These are phyloP conservation scores for Gnathonemus echidnorhynchus DNA, from an alignment of 2,113 vertebrate genomes.

Conservation along the genomic window DNA sequence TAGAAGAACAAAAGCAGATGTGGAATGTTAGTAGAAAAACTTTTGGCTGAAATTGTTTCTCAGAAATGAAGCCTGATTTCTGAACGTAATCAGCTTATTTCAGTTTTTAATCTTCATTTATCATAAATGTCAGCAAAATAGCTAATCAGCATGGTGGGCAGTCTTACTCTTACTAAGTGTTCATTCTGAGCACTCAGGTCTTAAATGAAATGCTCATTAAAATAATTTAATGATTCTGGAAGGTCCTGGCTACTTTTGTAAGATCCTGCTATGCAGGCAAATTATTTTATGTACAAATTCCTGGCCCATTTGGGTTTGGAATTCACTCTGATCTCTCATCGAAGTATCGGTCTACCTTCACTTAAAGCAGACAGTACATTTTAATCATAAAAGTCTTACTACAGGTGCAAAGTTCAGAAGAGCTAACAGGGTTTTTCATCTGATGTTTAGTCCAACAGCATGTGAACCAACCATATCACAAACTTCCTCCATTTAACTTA, in stretches of 20 bases:
- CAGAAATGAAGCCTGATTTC: background rate
- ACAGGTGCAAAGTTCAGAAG: background rate
- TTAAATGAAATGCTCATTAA: background rate
- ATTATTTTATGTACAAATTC: background rate
- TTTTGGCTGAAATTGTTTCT: background rate
- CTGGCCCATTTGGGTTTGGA: background rate
- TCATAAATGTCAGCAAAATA: background rate
- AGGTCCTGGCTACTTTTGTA: background rate
- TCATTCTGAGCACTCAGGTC: background rate
- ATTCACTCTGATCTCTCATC: background rate
- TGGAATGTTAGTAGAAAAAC: background rate
- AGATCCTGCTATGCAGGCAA: background rate
- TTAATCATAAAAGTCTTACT: background rate
- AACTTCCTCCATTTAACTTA: background rate
- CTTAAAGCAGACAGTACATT: background rate
- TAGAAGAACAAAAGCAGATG: background rate
- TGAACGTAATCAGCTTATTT: background rate
- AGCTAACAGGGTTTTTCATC: background rate
- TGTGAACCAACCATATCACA: background rate
- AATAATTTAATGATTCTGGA: background rate
- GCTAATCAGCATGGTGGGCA: background rate
- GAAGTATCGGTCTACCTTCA: background rate
- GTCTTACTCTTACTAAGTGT: background rate
- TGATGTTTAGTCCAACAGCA: background rate
- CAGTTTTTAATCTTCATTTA: background rate